Evolutionary conservation across 2,888 invertebrate genomes (phyloP).

Genomic region (Troglohyphantes excavatus): DNA sequence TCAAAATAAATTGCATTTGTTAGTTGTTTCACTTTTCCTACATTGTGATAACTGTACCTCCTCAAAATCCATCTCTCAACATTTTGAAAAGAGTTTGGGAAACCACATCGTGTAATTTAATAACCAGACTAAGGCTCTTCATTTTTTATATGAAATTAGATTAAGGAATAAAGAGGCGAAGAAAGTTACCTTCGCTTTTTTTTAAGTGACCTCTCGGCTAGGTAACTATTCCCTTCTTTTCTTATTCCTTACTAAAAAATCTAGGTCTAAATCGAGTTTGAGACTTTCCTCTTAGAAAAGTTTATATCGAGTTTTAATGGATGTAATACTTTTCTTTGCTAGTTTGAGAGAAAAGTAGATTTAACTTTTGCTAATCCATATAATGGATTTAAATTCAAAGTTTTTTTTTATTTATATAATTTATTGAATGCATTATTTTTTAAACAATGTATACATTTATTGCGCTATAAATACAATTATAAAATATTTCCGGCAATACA

Average conservation of each 20-base stretch:
- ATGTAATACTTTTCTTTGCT: neutral
- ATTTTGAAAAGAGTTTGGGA: neutral
- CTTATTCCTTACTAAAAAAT: neutral
- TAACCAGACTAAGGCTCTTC: neutral
- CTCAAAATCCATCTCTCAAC: neutral
- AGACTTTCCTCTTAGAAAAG: neutral
- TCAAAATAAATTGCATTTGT: neutral
- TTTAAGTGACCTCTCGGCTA: neutral
- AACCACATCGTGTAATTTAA: conserved; percentile 7
- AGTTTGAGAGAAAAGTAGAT: neutral
- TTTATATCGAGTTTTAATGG: conserved; percentile 1
- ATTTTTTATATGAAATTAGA: conserved; percentile 21
- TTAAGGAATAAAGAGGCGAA: neutral
- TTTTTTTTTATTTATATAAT: no score
- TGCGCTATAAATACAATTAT: no score
- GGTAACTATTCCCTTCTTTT: neutral
- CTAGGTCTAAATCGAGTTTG: conserved; percentile 18
- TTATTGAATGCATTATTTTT: no score
- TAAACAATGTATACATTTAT: no score
- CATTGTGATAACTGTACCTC: neutral
- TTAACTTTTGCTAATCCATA: no score
- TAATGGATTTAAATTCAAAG: neutral
- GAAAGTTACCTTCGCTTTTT: neutral
- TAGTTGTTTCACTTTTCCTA: neutral
- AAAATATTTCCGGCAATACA: no score